Percentiles rank a stretch among this genome's conserved stretches.
phyloP scores from a whole-genome alignment of 2,888 invertebrate genomes.

The Vesta saturnalis region DNA sequence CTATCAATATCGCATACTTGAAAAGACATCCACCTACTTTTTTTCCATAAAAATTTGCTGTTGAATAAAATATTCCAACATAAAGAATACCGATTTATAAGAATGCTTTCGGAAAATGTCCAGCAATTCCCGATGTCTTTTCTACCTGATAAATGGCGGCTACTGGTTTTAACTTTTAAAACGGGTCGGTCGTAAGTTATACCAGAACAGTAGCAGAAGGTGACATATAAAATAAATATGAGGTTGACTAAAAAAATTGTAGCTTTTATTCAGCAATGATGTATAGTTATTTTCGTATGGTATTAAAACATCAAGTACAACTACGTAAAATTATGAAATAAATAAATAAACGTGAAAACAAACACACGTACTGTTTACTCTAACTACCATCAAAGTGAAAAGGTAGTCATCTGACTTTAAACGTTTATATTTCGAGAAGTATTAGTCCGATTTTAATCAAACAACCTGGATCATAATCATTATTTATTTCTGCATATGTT shows the following conservation, averaged over 20 bases:
- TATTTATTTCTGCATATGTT: too few species aligned
- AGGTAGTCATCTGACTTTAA: too few species aligned
- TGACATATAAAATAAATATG: constrained; percentile 37
- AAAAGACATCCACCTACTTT: constrained; percentile 29
- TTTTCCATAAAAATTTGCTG: constrained; percentile 38
- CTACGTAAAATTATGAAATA: not conserved
- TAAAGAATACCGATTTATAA: constrained; percentile 41
- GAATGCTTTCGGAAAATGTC: constrained; percentile 48
- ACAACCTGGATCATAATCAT: too few species aligned
- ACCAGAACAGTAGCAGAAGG: constrained; percentile 30
- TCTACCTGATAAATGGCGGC: constrained; percentile 53
- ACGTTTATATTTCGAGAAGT: too few species aligned
- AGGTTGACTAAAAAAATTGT: constrained; percentile 16
- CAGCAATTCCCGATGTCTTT: constrained; percentile 48
- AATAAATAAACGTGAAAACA: too few species aligned
- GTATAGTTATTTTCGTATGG: not conserved
- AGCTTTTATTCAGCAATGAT: not conserved
- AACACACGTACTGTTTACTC: too few species aligned
- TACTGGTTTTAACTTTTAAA: constrained; percentile 55
- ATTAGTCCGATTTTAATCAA: too few species aligned
- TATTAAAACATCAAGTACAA: constrained; percentile 1
- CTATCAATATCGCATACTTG: constrained; percentile 27
- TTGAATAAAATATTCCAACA: constrained; percentile 37
- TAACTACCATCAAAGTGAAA: too few species aligned
- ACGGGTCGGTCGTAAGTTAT: constrained; percentile 37